Evolutionary conservation across 2,888 invertebrate genomes (phyloP), one percentile per base, ranked within the genome.

Genomic region (Sphaerophoria rueppellii): DNA sequence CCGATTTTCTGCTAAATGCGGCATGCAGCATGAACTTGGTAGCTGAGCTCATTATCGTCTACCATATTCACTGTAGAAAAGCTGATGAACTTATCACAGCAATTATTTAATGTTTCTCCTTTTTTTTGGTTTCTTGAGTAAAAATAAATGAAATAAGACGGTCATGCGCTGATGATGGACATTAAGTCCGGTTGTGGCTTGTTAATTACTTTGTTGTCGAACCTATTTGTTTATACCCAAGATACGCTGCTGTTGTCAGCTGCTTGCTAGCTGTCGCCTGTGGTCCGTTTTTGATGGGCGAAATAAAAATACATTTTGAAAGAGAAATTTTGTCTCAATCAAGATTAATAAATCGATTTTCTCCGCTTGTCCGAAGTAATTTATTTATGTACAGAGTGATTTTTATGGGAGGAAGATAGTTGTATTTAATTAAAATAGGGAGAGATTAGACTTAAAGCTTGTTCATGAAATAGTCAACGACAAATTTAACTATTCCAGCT

Each of bases 321-420:
- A 81, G 80, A 80, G 80, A 80, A 75, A 80, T 75, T 80, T 75
- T 63, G 48, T 70, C 61, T 37, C 61, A 72, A 43, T 65, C 69
- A 54, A 37, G 54, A 50, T 52, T 24, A 67, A 9, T 40, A 16
- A 7, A 24, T 67, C 5, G 37, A 65, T 52, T 63, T 14, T 50
- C 5, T 35, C 16, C 54, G 54, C 24, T 32, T 43, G 54, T 54
- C 54, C 40, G 61, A 12, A n/a, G 24, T 54, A 1, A 65, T 50
- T 50, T 34, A 34, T 14, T 46, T 43, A 2, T 24, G 24, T 24
- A 24, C 0, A 9, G 9, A 48, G 34, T 32, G n/a, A 4, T 9
- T 11, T 24, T 7, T 40, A 34, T 32, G 14, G 11, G 34, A 14
- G 46, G 6, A 14, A 35, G 57, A 35, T 57, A 40, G 16, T 58